Percentiles rank a stretch among this genome's conserved stretches.
phyloP scores from a whole-genome alignment of 2,888 invertebrate genomes.

The Lamproptera curius region DNA sequence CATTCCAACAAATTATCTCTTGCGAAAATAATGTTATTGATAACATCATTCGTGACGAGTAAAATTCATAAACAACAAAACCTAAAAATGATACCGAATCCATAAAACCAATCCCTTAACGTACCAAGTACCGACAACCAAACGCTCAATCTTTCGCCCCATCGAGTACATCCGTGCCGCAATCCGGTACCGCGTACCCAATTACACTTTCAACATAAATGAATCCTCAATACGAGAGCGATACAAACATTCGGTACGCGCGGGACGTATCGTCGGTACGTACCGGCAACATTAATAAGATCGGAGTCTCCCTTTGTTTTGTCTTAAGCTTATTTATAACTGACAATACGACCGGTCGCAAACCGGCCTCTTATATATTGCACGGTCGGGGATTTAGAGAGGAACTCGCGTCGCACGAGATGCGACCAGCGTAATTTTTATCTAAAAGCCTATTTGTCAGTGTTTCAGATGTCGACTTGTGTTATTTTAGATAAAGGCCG shows the following conservation, averaged over 20 bases:
- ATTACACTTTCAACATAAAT: slow-evolving; percentile 18
- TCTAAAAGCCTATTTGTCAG: slow-evolving; percentile 21
- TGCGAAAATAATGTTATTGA: too few species aligned
- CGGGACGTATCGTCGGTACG: slow-evolving; percentile 21
- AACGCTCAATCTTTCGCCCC: background rate
- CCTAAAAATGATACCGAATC: too few species aligned
- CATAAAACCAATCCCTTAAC: too few species aligned
- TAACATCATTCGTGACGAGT: too few species aligned
- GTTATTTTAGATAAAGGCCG: background rate
- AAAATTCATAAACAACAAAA: too few species aligned
- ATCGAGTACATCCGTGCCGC: background rate
- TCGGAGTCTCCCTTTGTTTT: slow-evolving; percentile 50
- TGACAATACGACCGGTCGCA: slow-evolving; percentile 36
- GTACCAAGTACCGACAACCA: too few species aligned
- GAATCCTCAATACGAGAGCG: slow-evolving; percentile 9
- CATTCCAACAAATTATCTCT: too few species aligned
- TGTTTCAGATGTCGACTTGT: slow-evolving; percentile 7
- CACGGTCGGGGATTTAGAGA: slow-evolving; percentile 37
- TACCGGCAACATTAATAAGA: slow-evolving; percentile 50
- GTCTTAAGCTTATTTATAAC: slow-evolving; percentile 58
- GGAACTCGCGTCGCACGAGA: slow-evolving; percentile 10
- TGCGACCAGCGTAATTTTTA: slow-evolving; percentile 19
- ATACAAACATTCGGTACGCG: slow-evolving; percentile 4
- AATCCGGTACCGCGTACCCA: slow-evolving; percentile 1
- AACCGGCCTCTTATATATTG: slow-evolving; percentile 33